These are phyloP conservation scores for Drosophila sordidapex DNA, from an alignment of 2,888 invertebrate genomes.

Conservation along the genomic window DNA sequence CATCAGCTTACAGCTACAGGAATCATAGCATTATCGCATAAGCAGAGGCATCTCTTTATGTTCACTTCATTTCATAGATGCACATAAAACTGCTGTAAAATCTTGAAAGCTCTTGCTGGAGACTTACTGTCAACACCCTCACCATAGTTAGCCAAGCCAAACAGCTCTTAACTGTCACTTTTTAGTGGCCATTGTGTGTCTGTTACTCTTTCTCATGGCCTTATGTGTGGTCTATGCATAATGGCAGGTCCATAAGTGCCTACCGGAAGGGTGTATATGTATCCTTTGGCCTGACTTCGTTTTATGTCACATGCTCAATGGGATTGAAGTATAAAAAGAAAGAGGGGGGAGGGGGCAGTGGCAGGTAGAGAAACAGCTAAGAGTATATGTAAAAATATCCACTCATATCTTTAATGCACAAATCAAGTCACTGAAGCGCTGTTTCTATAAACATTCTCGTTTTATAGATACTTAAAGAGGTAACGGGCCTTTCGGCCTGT, in stretches of 20 bases:
- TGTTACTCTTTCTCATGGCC: conserved; percentile 68
- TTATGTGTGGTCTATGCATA: conserved; percentile 58
- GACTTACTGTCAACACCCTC: conserved; percentile 16
- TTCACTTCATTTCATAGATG: background rate
- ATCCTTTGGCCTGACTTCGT: conserved; percentile 39
- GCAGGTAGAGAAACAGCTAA: conserved; percentile 50
- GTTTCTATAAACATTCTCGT: conserved; percentile 80
- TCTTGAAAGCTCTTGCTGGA: conserved; percentile 13
- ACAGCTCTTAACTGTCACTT: conserved; percentile 63
- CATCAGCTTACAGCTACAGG: background rate
- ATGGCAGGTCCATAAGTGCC: conserved; percentile 58
- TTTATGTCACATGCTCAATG: conserved; percentile 59
- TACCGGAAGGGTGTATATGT: conserved; percentile 28
- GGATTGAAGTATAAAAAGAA: conserved; percentile 10
- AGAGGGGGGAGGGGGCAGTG: background rate
- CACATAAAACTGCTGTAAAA: conserved; percentile 40
- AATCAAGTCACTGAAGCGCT: conserved; percentile 75
- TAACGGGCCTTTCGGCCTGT: conserved; percentile 42
- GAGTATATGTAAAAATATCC: conserved; percentile 27
- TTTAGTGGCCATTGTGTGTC: conserved; percentile 68
- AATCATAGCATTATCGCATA: conserved; percentile 6
- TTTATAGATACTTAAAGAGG: conserved; percentile 79
- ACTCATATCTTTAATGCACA: conserved; percentile 75
- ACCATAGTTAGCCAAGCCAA: conserved; percentile 31
- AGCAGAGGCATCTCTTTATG: background rate